These are phyloP conservation scores for Trilocha varians DNA, from an alignment of 2,888 invertebrate genomes.

Conservation along the genomic window DNA sequence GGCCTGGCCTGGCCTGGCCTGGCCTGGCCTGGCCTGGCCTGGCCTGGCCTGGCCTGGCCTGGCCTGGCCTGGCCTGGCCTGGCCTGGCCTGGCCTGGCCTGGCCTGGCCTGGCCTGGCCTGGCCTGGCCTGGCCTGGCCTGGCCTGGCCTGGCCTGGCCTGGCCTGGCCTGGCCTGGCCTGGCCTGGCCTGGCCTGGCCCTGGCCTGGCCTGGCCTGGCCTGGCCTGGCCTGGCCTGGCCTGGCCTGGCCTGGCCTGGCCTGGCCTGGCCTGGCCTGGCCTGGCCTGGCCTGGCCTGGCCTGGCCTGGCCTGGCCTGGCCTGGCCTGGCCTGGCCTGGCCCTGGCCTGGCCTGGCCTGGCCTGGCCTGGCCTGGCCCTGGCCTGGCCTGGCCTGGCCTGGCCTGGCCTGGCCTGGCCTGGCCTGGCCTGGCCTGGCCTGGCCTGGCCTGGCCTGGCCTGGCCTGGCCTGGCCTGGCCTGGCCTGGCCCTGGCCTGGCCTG, in stretches of 20 bases:
- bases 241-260: constrained; percentile 14
- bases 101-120: neutral
- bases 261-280: constrained; percentile 14
- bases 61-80: neutral
- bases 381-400: constrained; percentile 10
- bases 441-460: constrained; percentile 11
- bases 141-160: constrained; percentile 11
- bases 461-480: constrained; percentile 11
- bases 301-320: constrained; percentile 7
- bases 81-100: neutral
- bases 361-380: constrained; percentile 11
- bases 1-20: constrained; percentile 18
- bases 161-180: constrained; percentile 14
- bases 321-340: constrained; percentile 11
- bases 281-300: constrained; percentile 12
- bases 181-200: constrained; percentile 13
- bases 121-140: constrained; percentile 7
- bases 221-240: constrained; percentile 10
- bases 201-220: constrained; percentile 14
- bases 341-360: constrained; percentile 12
- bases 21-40: constrained; percentile 18
- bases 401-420: constrained; percentile 12
- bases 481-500: constrained; percentile 9
- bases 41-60: constrained; percentile 5
- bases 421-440: constrained; percentile 13